Base-by-base conservation (phyloP, 1,140 invertebrate genomes). In the Megalonaias nervosa region DNA sequence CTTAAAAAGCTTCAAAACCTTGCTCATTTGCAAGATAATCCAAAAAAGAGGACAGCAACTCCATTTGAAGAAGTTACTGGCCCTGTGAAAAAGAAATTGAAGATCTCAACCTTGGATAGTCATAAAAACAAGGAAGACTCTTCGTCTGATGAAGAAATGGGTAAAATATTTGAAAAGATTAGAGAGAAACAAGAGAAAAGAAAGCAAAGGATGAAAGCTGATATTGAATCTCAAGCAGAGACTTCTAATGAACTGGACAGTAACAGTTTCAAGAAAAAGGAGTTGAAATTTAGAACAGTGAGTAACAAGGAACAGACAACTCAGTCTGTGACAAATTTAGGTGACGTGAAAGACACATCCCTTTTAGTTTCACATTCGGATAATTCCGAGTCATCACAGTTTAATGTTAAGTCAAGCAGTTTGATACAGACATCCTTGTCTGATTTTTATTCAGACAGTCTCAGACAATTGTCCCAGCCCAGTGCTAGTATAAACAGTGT, bases 151-250 rank as follows among this genome's bases (percentile, higher is more conserved):
- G 67, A 21, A n/a, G 19, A 19, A n/a, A 57, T 55, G 11, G 64
- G 70, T 57, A 74, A 77, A 77, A 67, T 67, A 21, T 71, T 77
- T 61, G 70, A 65, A 19, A 80, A 68, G 17, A 38, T 58, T n/a
- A 61, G 2, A 48, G 6, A 48, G 38, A 48, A 48, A 48, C 38
- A 48, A 11, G 5, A 11, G 38, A 48, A 48, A 48, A 48, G 38
- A 48, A 48, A 48, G 38, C 6, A 48, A 48, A 48, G 6, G 6
- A 48, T 48, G 38, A 48, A 48, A 48, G 9, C 38, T 48, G 9
- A 48, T 48, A 48, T 48, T 48, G 38, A 48, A 48, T 48, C 38
- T 48, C 11, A 9, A 6, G 11, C 38, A 48, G 38, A 48, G 38
- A 48, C 38, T 9, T 48, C 38, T 1, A 6, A 48, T 6, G 38